Conservation (phyloP, 2,797 vertebrate genomes). For the Serranus cabrilla region DNA sequence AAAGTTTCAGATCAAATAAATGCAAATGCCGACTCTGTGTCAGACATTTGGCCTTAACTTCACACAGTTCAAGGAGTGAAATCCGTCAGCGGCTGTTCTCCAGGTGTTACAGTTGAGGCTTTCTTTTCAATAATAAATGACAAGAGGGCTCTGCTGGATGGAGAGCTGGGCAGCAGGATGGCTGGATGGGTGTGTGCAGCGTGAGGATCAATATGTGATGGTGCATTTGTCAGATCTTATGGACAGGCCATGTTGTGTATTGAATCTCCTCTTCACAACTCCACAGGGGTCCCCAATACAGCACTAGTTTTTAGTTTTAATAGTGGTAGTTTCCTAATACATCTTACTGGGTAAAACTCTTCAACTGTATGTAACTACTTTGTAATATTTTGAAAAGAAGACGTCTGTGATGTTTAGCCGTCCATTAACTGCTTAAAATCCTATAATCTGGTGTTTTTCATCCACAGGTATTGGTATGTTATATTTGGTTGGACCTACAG, state of each 20-base stretch:
- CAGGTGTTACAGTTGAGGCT: conserved; percentile 37
- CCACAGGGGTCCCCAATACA: conserved; percentile 7
- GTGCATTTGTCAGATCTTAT: conserved; percentile 46
- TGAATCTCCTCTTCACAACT: conserved; percentile 19
- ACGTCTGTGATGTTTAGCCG: background rate
- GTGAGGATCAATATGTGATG: conserved; percentile 48
- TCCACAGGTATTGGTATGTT: background rate
- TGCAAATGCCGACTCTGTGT: conserved; percentile 32
- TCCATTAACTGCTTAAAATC: conserved; percentile 27
- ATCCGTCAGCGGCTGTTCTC: conserved; percentile 39
- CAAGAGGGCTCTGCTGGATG: conserved; percentile 30
- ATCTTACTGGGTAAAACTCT: background rate
- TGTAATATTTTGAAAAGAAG: background rate
- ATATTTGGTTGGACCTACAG: too few relatives aligned
- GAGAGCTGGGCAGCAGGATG: conserved; percentile 11
- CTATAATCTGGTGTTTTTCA: conserved; percentile 6
- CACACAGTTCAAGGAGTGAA: conserved; percentile 23
- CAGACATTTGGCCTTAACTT: conserved; percentile 41
- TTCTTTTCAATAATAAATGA: conserved; percentile 69
- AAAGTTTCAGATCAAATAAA: conserved; percentile 50
- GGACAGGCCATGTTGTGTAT: conserved; percentile 25
- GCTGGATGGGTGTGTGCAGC: conserved; percentile 29
- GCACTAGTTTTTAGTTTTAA: background rate
- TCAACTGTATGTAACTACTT: background rate
- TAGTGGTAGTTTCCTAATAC: background rate